phyloP scores from a whole-genome alignment of 2,888 invertebrate species.

The Idaea straminata region DNA sequence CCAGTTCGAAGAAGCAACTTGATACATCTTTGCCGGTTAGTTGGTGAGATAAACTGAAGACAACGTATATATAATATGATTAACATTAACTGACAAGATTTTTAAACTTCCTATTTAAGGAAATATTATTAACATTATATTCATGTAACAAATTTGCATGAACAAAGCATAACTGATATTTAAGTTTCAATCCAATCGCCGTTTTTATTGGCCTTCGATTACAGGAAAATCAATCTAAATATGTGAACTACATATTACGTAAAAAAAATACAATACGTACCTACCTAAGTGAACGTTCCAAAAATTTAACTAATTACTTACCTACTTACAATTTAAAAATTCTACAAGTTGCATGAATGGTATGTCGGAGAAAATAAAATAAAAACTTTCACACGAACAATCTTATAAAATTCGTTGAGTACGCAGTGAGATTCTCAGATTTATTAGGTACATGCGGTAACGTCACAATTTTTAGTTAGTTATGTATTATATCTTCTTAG shows the following conservation, averaged over 20 bases:
- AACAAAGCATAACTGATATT: not conserved
- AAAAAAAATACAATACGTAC: not conserved
- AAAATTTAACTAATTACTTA: slow-evolving; percentile 6
- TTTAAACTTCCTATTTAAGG: slow-evolving; percentile 50
- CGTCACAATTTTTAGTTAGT: not conserved
- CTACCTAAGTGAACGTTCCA: not conserved
- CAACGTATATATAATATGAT: slow-evolving; percentile 52
- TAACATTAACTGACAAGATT: slow-evolving; percentile 48
- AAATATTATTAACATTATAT: not conserved
- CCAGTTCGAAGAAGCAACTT: slow-evolving; percentile 43
- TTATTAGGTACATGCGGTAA: slow-evolving; percentile 8
- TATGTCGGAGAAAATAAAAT: slow-evolving; percentile 35
- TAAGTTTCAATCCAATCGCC: not conserved
- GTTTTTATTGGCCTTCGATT: not conserved
- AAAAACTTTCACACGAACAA: slow-evolving; percentile 41
- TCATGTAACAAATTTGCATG: slow-evolving; percentile 39
- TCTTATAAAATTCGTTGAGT: slow-evolving; percentile 30
- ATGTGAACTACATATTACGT: not conserved
- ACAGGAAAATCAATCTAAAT: not conserved
- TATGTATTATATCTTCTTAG: not conserved
- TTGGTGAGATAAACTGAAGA: slow-evolving; percentile 45
- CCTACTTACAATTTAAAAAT: slow-evolving; percentile 17
- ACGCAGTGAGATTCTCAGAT: slow-evolving; percentile 25
- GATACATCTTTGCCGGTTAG: slow-evolving; percentile 43
- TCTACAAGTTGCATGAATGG: slow-evolving; percentile 27